Conservation (phyloP, 1,140 invertebrate genomes). For the Neodiprion fabricii region DNA sequence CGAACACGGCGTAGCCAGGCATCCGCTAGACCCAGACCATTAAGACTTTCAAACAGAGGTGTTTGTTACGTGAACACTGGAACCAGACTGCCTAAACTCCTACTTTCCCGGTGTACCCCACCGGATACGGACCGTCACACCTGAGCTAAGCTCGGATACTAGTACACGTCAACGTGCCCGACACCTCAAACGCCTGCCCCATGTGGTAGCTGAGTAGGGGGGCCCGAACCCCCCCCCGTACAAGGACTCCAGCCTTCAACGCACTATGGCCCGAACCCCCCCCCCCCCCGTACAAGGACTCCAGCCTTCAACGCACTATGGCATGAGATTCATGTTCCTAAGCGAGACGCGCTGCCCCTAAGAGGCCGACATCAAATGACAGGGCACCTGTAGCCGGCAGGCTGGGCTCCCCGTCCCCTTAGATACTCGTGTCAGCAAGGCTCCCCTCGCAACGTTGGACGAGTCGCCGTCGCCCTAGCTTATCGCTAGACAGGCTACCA, state of each 20-base stretch:
- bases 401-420: neutral
- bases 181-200: neutral
- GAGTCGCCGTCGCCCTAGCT: neutral
- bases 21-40: neutral
- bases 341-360: neutral
- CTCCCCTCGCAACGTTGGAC: neutral
- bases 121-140: neutral
- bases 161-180: neutral
- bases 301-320: neutral
- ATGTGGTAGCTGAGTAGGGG: neutral
- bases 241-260: neutral
- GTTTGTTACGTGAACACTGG: no score
- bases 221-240: neutral
- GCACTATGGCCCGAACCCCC: neutral
- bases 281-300: neutral
- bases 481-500: neutral
- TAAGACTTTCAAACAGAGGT: neutral
- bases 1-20: neutral
- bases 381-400: neutral
- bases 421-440: neutral
- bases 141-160: neutral
- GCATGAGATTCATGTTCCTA: neutral
- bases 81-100: no score
- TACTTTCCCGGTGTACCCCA: no score
- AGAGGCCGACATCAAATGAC: neutral